Conservation (phyloP, 2,113 vertebrate species). For the Dermatemys mawii region DNA sequence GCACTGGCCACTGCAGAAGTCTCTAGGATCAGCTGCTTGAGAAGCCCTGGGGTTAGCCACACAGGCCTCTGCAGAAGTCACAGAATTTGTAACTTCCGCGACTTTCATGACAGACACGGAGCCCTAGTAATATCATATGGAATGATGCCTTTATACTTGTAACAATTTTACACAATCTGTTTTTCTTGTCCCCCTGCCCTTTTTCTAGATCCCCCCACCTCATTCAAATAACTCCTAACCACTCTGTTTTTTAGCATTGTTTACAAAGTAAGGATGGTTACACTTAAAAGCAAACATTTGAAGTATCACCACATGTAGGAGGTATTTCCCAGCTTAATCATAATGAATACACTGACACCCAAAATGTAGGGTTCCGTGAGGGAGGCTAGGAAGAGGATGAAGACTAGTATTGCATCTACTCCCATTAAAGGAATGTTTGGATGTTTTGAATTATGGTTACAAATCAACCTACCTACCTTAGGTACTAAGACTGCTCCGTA, state of each 20-base stretch:
- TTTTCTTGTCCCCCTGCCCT: too few species aligned
- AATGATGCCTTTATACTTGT: background rate
- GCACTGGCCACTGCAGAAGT: too few species aligned
- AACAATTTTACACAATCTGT: background rate
- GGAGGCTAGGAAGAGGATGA: background rate
- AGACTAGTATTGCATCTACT: background rate
- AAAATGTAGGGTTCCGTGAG: background rate
- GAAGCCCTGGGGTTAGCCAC: too few species aligned
- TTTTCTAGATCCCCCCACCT: background rate
- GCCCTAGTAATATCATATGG: too few species aligned
- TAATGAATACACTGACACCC: background rate
- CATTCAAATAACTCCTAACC: background rate
- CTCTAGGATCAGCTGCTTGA: too few species aligned
- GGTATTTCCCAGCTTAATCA: background rate
- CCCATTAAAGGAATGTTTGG: background rate
- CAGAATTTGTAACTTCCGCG: too few species aligned
- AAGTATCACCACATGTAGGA: background rate
- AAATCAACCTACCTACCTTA: background rate
- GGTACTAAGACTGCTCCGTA: background rate
- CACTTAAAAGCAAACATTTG: background rate
- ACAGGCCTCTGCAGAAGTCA: too few species aligned
- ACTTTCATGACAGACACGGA: too few species aligned
- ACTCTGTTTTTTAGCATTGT: background rate
- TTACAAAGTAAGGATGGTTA: background rate
- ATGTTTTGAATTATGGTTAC: background rate